These are phyloP conservation scores for Calephelis virginiensis DNA, from an alignment of 1,140 invertebrate species.

Conservation along the genomic window DNA sequence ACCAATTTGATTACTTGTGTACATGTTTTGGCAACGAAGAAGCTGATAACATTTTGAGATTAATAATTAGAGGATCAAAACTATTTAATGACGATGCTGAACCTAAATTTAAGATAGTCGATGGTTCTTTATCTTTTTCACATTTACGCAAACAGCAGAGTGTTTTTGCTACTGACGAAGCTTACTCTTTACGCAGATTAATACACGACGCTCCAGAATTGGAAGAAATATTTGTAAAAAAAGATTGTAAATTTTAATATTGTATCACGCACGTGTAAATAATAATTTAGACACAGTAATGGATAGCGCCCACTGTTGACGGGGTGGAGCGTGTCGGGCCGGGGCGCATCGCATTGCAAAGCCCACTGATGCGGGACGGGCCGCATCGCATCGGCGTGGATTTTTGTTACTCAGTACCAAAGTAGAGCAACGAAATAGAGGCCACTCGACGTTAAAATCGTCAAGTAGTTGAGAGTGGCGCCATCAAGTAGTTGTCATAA, in stretches of 20 bases:
- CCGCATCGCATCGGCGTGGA: too few species aligned
- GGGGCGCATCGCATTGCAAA: too few species aligned
- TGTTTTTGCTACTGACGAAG: conserved; percentile 35
- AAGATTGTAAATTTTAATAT: conserved; percentile 33
- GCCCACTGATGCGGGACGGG: too few species aligned
- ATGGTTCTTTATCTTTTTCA: conserved; percentile 33
- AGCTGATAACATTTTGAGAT: conserved; percentile 36
- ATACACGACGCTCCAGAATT: conserved; percentile 37
- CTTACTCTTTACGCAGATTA: conserved; percentile 37
- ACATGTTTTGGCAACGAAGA: conserved; percentile 53
- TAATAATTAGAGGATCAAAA: conserved; percentile 31
- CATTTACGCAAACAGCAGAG: conserved; percentile 28
- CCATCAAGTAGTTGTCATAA: too few species aligned
- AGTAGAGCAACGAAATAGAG: too few species aligned
- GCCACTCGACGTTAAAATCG: too few species aligned
- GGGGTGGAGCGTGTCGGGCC: too few species aligned
- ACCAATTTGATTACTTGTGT: conserved; percentile 51
- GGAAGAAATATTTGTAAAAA: conserved; percentile 41
- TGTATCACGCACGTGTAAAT: too few species aligned
- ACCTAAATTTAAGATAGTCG: conserved; percentile 37
- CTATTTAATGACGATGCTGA: conserved; percentile 25
- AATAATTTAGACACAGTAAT: too few species aligned
- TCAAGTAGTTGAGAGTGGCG: too few species aligned
- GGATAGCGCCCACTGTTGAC: too few species aligned
- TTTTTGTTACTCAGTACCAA: too few species aligned